Conservation (phyloP, 2,888 invertebrate genomes). For the Epiblema foenella region DNA sequence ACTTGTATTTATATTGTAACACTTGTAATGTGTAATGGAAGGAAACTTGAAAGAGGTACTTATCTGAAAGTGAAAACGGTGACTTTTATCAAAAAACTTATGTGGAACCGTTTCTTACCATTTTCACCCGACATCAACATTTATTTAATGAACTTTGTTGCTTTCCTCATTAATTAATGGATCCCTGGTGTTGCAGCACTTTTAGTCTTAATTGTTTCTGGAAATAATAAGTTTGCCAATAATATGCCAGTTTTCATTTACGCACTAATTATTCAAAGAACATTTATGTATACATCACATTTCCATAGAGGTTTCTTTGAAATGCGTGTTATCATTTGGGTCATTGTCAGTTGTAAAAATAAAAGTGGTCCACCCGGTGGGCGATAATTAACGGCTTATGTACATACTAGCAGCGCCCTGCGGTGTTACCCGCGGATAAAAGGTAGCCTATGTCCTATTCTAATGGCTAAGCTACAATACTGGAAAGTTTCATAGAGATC, state of each 20-base stretch:
- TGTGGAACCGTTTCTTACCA: no score
- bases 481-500: no score
- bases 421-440: no score
- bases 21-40: not conserved
- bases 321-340: not conserved
- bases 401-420: no score
- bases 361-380: no score
- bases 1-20: not conserved
- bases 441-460: no score
- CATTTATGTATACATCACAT: not conserved
- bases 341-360: not conserved
- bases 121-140: no score
- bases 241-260: constrained; percentile 9
- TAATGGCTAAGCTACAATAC: no score
- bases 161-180: constrained; percentile 5
- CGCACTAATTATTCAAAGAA: not conserved
- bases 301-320: not conserved
- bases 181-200: constrained; percentile 1
- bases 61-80: not conserved
- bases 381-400: no score
- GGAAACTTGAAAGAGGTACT: not conserved
- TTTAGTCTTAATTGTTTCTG: constrained; percentile 14
- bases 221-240: not conserved
- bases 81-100: no score
- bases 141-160: no score